Conservation (phyloP, 1,140 invertebrate genomes). For the Centruroides sculpturatus region DNA sequence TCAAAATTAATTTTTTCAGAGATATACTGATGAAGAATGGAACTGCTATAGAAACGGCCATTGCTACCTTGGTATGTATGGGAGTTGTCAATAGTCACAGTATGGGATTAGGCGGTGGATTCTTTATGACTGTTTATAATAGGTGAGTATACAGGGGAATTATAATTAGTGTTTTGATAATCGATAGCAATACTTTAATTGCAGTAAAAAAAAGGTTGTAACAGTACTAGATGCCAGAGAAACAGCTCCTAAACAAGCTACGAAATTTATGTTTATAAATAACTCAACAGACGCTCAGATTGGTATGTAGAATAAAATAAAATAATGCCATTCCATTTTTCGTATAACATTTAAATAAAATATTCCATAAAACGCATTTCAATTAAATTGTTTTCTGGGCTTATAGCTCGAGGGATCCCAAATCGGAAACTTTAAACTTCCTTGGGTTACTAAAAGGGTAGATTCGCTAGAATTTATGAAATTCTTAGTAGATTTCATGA, state of each 20-base stretch:
- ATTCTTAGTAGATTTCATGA: too few relatives aligned
- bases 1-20: slow-evolving; percentile 17
- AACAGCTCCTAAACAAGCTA: slow-evolving; percentile 26
- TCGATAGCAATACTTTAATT: not conserved
- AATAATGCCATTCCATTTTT: too few relatives aligned
- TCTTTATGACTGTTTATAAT: slow-evolving; percentile 34
- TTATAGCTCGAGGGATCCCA: too few relatives aligned
- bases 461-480: too few relatives aligned
- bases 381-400: too few relatives aligned
- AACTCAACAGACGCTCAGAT: slow-evolving; percentile 7
- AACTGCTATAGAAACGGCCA: slow-evolving; percentile 38
- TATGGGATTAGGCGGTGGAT: slow-evolving; percentile 40
- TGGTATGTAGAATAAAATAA: not conserved
- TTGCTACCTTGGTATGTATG: slow-evolving; percentile 37
- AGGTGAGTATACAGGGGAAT: slow-evolving; percentile 19
- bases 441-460: too few relatives aligned
- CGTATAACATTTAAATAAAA: too few relatives aligned
- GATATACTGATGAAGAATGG: slow-evolving; percentile 32
- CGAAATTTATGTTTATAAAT: slow-evolving; percentile 20
- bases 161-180: too few relatives aligned
- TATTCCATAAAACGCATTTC: too few relatives aligned
- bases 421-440: too few relatives aligned
- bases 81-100: slow-evolving; percentile 37
- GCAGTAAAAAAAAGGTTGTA: slow-evolving; percentile 21
- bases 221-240: slow-evolving; percentile 29